These are phyloP conservation scores for Ispidina picta DNA, from an alignment of 2,797 vertebrate species.

Conservation along the genomic window DNA sequence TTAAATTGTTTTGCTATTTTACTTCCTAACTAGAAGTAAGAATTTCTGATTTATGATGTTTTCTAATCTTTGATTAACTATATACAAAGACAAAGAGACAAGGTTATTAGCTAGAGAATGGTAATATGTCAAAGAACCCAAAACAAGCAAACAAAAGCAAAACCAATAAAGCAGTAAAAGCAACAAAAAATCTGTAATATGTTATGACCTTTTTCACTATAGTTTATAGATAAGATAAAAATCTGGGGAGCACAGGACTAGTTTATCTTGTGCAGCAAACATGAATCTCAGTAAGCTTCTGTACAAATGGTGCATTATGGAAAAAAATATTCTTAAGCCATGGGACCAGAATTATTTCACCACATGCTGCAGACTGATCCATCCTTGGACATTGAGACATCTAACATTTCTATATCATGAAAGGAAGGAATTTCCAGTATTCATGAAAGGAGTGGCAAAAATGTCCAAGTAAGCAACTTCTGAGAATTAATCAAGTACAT, in stretches of 20 bases:
- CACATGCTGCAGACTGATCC: neutral
- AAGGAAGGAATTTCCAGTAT: neutral
- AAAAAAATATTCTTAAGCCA: neutral
- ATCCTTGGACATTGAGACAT: neutral
- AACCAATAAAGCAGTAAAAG: slow-evolving; percentile 13
- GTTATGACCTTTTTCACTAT: neutral
- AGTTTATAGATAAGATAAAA: neutral
- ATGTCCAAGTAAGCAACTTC: neutral
- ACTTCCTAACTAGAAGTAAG: neutral
- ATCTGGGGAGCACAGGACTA: neutral
- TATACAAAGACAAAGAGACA: slow-evolving; percentile 22
- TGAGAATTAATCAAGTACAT: neutral
- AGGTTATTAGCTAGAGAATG: slow-evolving; percentile 15
- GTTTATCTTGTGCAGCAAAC: neutral
- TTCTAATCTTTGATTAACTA: slow-evolving; percentile 56
- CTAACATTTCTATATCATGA: neutral
- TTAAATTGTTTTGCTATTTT: slow-evolving; percentile 38
- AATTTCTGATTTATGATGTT: slow-evolving; percentile 34
- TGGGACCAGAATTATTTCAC: neutral
- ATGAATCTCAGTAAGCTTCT: neutral
- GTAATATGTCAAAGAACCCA: neutral
- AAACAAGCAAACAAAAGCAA: neutral
- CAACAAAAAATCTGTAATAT: slow-evolving; percentile 14
- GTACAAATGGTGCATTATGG: neutral
- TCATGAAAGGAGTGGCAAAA: neutral